Base-by-base conservation (phyloP, 2,797 vertebrate genomes). In the Chelon labrosus region DNA sequence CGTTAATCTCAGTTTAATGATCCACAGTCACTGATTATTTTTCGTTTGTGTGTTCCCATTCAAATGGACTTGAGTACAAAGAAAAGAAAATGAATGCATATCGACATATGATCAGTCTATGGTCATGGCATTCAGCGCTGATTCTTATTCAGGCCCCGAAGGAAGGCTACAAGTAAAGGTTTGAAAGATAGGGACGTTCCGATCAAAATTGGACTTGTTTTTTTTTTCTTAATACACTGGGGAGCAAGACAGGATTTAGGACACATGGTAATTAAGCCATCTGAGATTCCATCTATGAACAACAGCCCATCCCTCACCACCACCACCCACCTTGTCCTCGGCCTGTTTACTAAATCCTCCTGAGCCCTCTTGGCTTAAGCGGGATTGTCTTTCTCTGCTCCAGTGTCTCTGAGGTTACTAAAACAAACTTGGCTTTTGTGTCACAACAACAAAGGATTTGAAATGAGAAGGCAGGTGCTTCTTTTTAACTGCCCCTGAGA, bases 251-350 rank as follows among this genome's bases (percentile, higher is more conserved):
- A 83, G 86, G 86, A 87, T 88, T 88, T 85, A 65, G 78, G 70
- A 80, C 78, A 75, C 75, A 77, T 84, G 77, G 83, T 88, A 85
- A 89, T 84, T 86, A 87, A 86, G 81, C 80, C 70, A 80, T 84
- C 72, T 70, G 76, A 80, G 76, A 86, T 82, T 82, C 80, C 70
- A 76, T 82, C 74, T 74, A 69, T 44, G 69, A 66, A 31, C 31
- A 31, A 31, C 31, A 31, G 31, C 4, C 41, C 41, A 4, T 44
- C 16, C 42, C 42, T 44, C 27, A 27, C 27, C 27, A 27, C 3
- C 31, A 31, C 72, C 60, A 50, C 20, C 22, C 61, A 25, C 17
- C 53, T 51, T 42, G 27, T 83, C 77, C 72, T 65, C 46, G 60
- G 82, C 52, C 77, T 81, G 64, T 77, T 87, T 82, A 68, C 62